Base-by-base conservation (phyloP, 2,797 vertebrate genomes). In the Thripadectes ignobilis region DNA sequence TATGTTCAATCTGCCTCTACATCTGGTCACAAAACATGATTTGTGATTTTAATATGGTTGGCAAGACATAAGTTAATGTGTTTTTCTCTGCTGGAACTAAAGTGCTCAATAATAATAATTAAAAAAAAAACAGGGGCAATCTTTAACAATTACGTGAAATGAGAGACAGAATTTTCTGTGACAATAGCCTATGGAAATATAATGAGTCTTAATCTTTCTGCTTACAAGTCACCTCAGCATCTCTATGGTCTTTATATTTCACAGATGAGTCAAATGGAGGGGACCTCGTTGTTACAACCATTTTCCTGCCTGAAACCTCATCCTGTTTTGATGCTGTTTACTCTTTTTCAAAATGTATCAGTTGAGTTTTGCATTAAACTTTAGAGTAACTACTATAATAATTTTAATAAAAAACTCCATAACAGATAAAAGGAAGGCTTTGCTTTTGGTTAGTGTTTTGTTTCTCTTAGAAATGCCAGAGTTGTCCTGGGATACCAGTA, bases 31-130 rank as follows among this genome's bases (percentile, higher is more conserved):
- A 15, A 85, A 85, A 81, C 41, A 86, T 91, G 83, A 96, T 93
- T 92, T 92, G 84, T 74, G 87, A 72, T 73, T 92, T 96, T 95
- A 96, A 97, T 97, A 83, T 89, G 41, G 36, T 52, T 94, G 16
- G 46, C 75, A 71, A 93, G 32, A 85, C 52, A 27, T 39, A 85
- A 92, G 58, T 41, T 84, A 94, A 89, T 94, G 94, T 30, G 32
- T 82, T 93, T 96, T 95, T 92, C 59, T 92, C 84, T 79, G 22
- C 45, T 95, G 85, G 79, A 93, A 68, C 36, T 77, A 51, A 74
- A 87, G 14, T 22, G 65, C 51, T 92, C 43, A 80, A 17, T 58
- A 22, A 7, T 26, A 71, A 61, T 14, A 20, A 3, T 41, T 17
- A 41, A 32, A 45, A 54, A 29, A 65, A 46, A 4, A 27, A 79